These are phyloP conservation scores for Meteorus cinctellus DNA, from an alignment of 2,888 invertebrate genomes.

Conservation along the genomic window DNA sequence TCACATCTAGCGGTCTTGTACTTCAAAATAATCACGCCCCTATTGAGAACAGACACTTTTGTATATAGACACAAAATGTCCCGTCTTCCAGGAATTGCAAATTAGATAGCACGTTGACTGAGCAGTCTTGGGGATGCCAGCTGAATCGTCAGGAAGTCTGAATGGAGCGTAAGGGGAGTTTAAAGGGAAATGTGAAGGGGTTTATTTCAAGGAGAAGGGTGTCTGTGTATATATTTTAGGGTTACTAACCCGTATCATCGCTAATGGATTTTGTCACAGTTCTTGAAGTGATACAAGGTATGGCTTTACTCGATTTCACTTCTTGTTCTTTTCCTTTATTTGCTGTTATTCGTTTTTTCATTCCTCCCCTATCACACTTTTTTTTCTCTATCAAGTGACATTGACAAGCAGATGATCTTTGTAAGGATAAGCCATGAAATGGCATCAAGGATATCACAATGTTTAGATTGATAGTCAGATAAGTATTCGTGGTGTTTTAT, in stretches of 20 bases:
- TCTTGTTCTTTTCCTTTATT: not conserved
- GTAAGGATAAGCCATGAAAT: not conserved
- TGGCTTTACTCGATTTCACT: not conserved
- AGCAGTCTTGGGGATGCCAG: constrained; percentile 12
- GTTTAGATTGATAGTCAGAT: not conserved
- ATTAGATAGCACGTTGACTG: constrained; percentile 47
- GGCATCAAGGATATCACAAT: not conserved
- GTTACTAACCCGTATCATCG: constrained; percentile 20
- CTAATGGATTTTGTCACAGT: constrained; percentile 26
- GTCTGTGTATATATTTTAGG: not conserved
- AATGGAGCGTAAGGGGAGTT: not conserved
- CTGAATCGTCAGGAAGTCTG: not conserved
- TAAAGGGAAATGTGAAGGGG: not conserved
- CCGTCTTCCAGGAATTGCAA: constrained; percentile 51
- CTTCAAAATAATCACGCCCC: not conserved
- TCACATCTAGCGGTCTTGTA: constrained; percentile 28
- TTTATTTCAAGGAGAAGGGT: not conserved
- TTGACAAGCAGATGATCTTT: not conserved
- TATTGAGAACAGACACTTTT: not conserved
- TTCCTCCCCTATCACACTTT: not conserved
- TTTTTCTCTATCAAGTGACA: not conserved
- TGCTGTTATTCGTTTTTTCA: not conserved
- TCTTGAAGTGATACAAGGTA: not conserved
- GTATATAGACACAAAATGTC: constrained; percentile 10
- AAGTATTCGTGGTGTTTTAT: not conserved